Evolutionary conservation across 2,888 invertebrate genomes (phyloP).

Genomic region (Dasypogon diadema): DNA sequence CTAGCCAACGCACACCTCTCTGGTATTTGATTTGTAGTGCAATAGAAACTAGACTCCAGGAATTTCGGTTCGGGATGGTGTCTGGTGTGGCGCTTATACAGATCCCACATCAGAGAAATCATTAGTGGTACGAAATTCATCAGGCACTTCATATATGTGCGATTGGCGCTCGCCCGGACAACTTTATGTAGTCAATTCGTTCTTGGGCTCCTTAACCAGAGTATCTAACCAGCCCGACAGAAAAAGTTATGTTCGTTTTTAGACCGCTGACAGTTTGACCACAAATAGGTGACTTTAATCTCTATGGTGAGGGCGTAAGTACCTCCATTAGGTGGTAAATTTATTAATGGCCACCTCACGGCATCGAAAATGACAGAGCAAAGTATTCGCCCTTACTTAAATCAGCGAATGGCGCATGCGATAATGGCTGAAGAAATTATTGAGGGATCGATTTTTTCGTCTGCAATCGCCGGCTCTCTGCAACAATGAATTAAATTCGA

Average conservation of each 20-base stretch:
- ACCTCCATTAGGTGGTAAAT: constrained; percentile 38
- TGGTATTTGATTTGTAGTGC: too few relatives aligned
- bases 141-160: too few relatives aligned
- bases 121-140: neutral
- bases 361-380: constrained; percentile 2
- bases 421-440: constrained; percentile 18
- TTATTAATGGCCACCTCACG: constrained; percentile 42
- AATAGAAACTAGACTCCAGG: too few relatives aligned
- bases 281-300: constrained; percentile 44
- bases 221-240: too few relatives aligned
- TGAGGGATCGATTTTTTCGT: neutral
- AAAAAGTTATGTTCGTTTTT: constrained; percentile 31
- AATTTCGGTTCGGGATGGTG: too few relatives aligned
- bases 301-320: constrained; percentile 45
- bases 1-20: too few relatives aligned
- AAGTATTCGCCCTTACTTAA: neutral
- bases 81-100: neutral
- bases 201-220: too few relatives aligned
- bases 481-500: constrained; percentile 1
- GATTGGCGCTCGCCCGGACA: too few relatives aligned
- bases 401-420: neutral
- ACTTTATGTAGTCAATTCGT: too few relatives aligned
- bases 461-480: neutral
- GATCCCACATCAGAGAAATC: too few relatives aligned
- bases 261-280: constrained; percentile 23